Percentiles rank a stretch among this genome's conserved stretches.
Evolutionary conservation across 2,888 invertebrate genomes (phyloP).

Genomic region (Amiota communis): DNA sequence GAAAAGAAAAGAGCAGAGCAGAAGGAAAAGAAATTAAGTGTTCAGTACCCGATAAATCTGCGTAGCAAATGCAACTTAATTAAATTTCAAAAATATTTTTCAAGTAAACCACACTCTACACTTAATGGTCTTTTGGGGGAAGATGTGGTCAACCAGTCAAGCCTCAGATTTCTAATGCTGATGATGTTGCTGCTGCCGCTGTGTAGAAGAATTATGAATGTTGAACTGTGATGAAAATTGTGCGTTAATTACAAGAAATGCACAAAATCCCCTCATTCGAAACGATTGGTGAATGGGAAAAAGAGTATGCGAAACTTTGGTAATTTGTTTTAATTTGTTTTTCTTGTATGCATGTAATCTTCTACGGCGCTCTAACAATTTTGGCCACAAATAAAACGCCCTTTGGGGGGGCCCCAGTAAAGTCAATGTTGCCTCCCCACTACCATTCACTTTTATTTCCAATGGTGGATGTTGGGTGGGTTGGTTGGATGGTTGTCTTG

Average conservation of each 20-base stretch:
- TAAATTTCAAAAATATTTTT: constrained; percentile 57
- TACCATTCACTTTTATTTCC: too few species aligned
- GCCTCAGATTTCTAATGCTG: background rate
- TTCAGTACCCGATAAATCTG: constrained; percentile 52
- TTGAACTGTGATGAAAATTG: background rate
- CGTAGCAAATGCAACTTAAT: constrained; percentile 68
- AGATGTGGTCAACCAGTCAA: too few species aligned
- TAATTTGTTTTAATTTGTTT: constrained; percentile 27
- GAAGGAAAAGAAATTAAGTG: constrained; percentile 17
- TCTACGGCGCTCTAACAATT: background rate
- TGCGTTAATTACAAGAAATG: constrained; percentile 25
- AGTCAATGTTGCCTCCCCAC: background rate
- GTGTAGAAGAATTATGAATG: constrained; percentile 21
- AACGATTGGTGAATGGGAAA: too few species aligned
- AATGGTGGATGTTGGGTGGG: background rate
- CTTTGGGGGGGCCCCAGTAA: constrained; percentile 1
- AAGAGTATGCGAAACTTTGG: constrained; percentile 10
- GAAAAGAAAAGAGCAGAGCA: background rate
- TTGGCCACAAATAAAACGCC: constrained; percentile 25
- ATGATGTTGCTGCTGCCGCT: background rate
- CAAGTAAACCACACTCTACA: background rate
- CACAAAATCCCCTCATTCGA: background rate
- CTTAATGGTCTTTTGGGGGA: too few species aligned
- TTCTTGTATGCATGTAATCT: background rate
- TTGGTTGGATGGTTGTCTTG: background rate